phyloP scores from a whole-genome alignment of 2,888 invertebrate species.

The Hyles lineata region DNA sequence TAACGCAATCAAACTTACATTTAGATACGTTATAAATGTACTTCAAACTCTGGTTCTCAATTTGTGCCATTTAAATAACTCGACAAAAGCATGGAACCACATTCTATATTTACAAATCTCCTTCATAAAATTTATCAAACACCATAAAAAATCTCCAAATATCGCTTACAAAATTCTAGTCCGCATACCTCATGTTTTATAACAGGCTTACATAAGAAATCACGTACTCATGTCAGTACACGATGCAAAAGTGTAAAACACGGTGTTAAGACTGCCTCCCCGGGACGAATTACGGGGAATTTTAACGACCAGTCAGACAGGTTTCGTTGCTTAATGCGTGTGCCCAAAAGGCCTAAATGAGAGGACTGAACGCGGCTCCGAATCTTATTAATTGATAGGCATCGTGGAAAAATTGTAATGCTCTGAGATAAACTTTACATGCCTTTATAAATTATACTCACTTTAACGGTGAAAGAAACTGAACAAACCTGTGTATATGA shows the following conservation, averaged over 20 bases:
- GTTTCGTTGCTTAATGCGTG: conserved; percentile 54
- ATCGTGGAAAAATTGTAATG: conserved; percentile 27
- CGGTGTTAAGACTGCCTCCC: conserved; percentile 42
- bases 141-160: not conserved
- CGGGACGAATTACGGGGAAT: conserved; percentile 67
- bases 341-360: conserved; percentile 61
- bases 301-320: conserved; percentile 69
- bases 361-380: conserved; percentile 27
- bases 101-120: too few relatives aligned
- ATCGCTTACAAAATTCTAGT: not conserved
- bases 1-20: too few relatives aligned
- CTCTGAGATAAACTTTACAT: not conserved
- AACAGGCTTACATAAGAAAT: conserved; percentile 24
- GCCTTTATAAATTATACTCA: too few relatives aligned
- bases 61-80: too few relatives aligned
- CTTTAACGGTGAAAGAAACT: too few relatives aligned
- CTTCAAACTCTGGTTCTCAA: not conserved
- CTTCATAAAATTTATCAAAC: not conserved
- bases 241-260: conserved; percentile 52
- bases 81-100: too few relatives aligned
- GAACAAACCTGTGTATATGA: too few relatives aligned
- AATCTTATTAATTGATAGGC: conserved; percentile 37
- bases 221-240: conserved; percentile 36
- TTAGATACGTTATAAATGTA: too few relatives aligned
- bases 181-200: not conserved